phyloP scores from a whole-genome alignment of 1,140 invertebrate species.

The Trachelipus rathkii region DNA sequence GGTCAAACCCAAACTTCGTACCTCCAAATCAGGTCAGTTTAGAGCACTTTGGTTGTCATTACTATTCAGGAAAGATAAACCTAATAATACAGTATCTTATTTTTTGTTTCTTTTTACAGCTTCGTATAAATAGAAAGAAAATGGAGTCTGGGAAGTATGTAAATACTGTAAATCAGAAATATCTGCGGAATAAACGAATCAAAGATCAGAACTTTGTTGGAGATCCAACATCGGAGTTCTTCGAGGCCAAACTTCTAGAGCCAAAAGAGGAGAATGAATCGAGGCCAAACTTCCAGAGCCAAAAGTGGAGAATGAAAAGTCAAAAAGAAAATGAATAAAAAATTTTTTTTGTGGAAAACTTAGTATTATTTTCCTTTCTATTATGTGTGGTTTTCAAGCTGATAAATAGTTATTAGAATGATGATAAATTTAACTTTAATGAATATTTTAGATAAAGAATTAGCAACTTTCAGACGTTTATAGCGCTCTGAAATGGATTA shows the following conservation, averaged over 20 bases:
- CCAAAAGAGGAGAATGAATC: too few species aligned
- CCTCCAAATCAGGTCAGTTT: slow-evolving; percentile 73
- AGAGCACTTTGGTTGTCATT: background rate
- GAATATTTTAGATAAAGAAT: too few species aligned
- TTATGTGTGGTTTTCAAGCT: too few species aligned
- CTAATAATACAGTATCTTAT: background rate
- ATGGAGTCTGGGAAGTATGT: background rate
- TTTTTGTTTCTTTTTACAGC: background rate
- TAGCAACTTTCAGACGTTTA: too few species aligned
- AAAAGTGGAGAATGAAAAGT: background rate
- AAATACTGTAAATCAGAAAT: background rate
- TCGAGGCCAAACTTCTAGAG: background rate
- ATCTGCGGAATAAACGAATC: background rate
- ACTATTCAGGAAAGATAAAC: background rate
- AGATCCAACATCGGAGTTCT: background rate
- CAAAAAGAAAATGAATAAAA: background rate
- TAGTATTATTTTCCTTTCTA: too few species aligned
- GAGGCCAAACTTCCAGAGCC: background rate
- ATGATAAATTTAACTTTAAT: too few species aligned
- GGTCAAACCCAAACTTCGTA: slow-evolving; percentile 89
- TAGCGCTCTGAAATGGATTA: too few species aligned
- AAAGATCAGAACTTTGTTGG: background rate
- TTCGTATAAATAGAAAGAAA: background rate
- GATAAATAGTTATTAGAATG: too few species aligned
- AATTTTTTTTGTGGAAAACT: too few species aligned